Evolutionary conservation across 2,888 invertebrate genomes (phyloP), one percentile per base, ranked within the genome.

Genomic region (Deroplatys truncata): DNA sequence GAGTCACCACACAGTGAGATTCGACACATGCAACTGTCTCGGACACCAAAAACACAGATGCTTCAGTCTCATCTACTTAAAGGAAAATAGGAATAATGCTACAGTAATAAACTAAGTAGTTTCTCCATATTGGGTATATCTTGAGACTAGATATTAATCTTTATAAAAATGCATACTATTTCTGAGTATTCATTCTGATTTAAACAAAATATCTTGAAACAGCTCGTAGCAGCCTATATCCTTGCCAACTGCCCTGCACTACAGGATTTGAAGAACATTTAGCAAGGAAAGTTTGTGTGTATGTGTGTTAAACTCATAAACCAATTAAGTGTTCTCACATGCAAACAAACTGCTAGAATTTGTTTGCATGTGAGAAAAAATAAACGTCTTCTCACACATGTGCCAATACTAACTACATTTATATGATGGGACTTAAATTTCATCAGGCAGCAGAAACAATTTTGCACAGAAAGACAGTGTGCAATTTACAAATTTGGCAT

Each of bases 61-160:
- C n/a, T 72, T 85, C 85, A 83, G 87, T 87, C 87, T 87, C 86
- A 29, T 86, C 87, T 35, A 86, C 56, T 29, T 35, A 28, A 82
- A 16, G 83, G 83, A 43, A 82, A 49, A 15, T 86, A 83, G 87
- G n/a, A 87, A 87, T 35, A 87, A 83, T 83, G 35, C 31, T 28
- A 87, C 83, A 83, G 82, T 28, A 87, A 87, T 35, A 72, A 56
- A 31, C 86, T 56, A 82, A 88, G 84, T 88, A 84, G 84, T 84
- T 84, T 88, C 56, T 88, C 35, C 43, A 84, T 84, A 29, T 56
- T 49, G 43, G 56, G 43, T 84, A 56, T 84, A 31, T 89, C 89
- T 84, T 89, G 82, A 86, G 89, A 89, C 89, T 89, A 89, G 89
- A 89, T 84, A 86, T 89, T 89, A 29, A 89, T 86, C 56, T 89